Evolutionary conservation across 2,888 invertebrate species (phyloP), one percentile per base, ranked within the genome.

Genomic region (Camptogramma bilineatum): DNA sequence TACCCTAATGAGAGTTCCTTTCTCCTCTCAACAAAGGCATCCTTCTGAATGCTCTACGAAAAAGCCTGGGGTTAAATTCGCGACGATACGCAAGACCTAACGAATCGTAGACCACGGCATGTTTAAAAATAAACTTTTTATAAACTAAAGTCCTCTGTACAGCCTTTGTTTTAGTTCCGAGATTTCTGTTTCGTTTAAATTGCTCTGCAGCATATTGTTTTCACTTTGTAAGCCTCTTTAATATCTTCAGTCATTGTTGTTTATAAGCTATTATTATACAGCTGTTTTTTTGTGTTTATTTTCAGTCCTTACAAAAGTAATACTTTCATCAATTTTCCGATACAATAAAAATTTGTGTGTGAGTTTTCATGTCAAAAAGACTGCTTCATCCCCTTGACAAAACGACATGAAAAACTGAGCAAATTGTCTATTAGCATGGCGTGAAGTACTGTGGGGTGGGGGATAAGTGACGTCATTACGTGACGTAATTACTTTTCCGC

Each of bases 401-500:
- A 85, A 82, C 74, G 80, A 67, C 78, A 73, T 76, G 82, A 85
- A 85, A 86, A 87, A 86, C 80, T 83, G 82, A 80, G 84, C 82
- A 91, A 91, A 91, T 91, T 88, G 88, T 85, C 90, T 87, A 91
- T 91, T 91, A 89, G 84, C 81, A 75, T 73, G 72, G 76, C 73
- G 76, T 75, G 73, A 73, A 74, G 74, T 73, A 77, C 72, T 77
- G 47, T 52, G 47, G 64, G 31, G 42, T 75, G 81, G 82, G 81
- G 86, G 83, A 85, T 86, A 90, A 92, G 88, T 91, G 91, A 90
- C 86, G 87, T 89, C 91, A 90, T 93, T 92, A 90, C 82, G 85
- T 82, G 82, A 81, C 85, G 90, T 91, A 91, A 93, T 92, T 91
- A 88, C 91, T 90, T 93, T 93, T 91, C 89, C 91, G 87, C 91